Conservation (phyloP, 2,888 invertebrate genomes). For the Pseudococcus jackbeardsleyi region DNA sequence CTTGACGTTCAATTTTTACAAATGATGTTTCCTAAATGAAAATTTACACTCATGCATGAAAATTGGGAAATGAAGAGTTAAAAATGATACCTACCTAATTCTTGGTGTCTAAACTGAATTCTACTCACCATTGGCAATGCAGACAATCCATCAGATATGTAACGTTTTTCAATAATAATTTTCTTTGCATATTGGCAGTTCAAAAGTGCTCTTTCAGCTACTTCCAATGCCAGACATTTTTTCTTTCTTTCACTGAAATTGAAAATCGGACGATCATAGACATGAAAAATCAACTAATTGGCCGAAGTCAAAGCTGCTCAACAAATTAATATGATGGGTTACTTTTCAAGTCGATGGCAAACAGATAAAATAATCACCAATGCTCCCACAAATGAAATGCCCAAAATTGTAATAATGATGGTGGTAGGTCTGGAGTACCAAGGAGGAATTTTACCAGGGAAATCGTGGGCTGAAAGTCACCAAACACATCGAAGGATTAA, state of each 20-base stretch:
- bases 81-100: background rate
- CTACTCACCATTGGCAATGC: constrained; percentile 71
- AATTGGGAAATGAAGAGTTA: constrained; percentile 68
- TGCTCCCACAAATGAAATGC: constrained; percentile 75
- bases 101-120: too few relatives aligned
- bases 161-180: constrained; percentile 87
- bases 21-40: constrained; percentile 80
- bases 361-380: constrained; percentile 76
- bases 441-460: too few relatives aligned
- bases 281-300: too few relatives aligned
- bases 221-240: constrained; percentile 84
- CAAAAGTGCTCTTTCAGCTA: constrained; percentile 83
- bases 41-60: too few relatives aligned
- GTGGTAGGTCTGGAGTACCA: constrained; percentile 59
- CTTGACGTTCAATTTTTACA: constrained; percentile 91
- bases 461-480: background rate
- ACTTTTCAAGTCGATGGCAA: constrained; percentile 79
- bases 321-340: constrained; percentile 30
- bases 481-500: constrained; percentile 67
- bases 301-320: too few relatives aligned
- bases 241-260: constrained; percentile 75
- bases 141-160: constrained; percentile 72
- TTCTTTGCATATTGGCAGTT: constrained; percentile 89
- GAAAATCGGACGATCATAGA: background rate
- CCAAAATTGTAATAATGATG: constrained; percentile 69